A percentile compares a stretch with the other conserved stretches of the same genome.
Conservation (phyloP, 2,888 invertebrate species). For the Nephrotoma flavescens region DNA sequence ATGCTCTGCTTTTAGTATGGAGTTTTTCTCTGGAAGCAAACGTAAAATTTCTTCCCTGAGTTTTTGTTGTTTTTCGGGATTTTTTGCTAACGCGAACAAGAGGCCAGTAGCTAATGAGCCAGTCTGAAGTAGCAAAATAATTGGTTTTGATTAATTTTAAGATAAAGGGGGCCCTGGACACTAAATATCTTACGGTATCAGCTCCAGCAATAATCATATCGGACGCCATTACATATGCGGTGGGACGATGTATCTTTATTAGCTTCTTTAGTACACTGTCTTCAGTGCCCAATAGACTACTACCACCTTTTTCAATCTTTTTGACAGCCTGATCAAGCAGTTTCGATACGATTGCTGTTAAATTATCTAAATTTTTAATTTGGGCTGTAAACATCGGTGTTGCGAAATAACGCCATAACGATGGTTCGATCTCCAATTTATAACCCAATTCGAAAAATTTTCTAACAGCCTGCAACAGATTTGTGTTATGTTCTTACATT, state of each 20-base stretch:
- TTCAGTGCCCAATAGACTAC: slow-evolving; percentile 39
- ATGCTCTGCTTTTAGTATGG: slow-evolving; percentile 28
- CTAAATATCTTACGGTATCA: slow-evolving; percentile 44
- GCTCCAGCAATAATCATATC: slow-evolving; percentile 57
- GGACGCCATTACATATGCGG: slow-evolving; percentile 49
- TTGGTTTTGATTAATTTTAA: not conserved
- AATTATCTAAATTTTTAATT: slow-evolving; percentile 18
- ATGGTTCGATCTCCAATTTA: slow-evolving; percentile 19
- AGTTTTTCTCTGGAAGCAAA: slow-evolving; percentile 29
- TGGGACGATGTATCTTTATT: slow-evolving; percentile 40
- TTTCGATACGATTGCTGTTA: slow-evolving; percentile 12
- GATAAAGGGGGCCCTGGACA: slow-evolving; percentile 21
- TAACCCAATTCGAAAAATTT: slow-evolving; percentile 9
- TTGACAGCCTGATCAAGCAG: not conserved
- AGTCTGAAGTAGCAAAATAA: not conserved
- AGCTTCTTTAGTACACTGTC: slow-evolving; percentile 49
- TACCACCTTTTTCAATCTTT: slow-evolving; percentile 29
- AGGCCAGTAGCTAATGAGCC: not conserved
- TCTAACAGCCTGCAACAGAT: slow-evolving; percentile 21
- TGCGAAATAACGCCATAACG: slow-evolving; percentile 19
- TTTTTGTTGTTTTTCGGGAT: slow-evolving; percentile 40
- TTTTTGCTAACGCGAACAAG: slow-evolving; percentile 20
- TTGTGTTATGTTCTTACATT: too few relatives aligned
- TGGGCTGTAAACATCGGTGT: slow-evolving; percentile 22
- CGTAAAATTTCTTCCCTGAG: slow-evolving; percentile 40